Conservation (phyloP, 2,797 vertebrate genomes). For the Vultur gryphus region DNA sequence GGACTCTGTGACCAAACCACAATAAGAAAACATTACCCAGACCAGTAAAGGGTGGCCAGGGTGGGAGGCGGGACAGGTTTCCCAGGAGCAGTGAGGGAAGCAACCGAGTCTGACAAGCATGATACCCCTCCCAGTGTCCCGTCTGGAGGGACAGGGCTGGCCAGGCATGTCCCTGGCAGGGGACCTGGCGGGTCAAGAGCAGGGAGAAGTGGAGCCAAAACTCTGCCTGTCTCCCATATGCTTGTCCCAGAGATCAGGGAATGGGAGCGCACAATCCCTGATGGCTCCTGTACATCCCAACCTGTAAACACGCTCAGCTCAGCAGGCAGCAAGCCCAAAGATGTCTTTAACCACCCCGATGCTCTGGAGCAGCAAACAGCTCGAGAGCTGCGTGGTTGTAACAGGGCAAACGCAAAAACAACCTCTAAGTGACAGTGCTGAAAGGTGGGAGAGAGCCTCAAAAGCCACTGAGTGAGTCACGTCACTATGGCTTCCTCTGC, state of each 20-base stretch:
- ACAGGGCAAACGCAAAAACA: neutral
- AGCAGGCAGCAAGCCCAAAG: neutral
- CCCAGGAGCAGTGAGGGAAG: neutral
- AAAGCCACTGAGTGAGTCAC: neutral
- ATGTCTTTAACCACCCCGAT: neutral
- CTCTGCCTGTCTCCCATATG: neutral
- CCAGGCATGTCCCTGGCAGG: neutral
- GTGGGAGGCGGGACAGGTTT: neutral
- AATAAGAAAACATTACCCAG: neutral
- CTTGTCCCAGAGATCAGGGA: neutral
- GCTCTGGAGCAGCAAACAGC: fast-evolving
- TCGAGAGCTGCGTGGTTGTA: fast-evolving
- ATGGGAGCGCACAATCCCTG: neutral
- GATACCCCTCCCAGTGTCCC: neutral
- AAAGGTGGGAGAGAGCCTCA: conserved; percentile 15
- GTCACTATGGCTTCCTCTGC: conserved; percentile 10
- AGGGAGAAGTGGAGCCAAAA: neutral
- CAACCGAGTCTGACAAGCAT: neutral
- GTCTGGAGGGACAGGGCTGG: neutral
- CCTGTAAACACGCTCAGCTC: neutral
- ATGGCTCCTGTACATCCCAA: neutral
- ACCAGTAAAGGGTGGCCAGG: neutral
- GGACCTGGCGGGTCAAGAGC: neutral
- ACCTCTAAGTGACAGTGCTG: neutral
- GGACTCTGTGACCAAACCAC: neutral